Evolutionary conservation across 2,113 vertebrate species (phyloP).

Genomic region (Rhegmatorhina hoffmannsi): DNA sequence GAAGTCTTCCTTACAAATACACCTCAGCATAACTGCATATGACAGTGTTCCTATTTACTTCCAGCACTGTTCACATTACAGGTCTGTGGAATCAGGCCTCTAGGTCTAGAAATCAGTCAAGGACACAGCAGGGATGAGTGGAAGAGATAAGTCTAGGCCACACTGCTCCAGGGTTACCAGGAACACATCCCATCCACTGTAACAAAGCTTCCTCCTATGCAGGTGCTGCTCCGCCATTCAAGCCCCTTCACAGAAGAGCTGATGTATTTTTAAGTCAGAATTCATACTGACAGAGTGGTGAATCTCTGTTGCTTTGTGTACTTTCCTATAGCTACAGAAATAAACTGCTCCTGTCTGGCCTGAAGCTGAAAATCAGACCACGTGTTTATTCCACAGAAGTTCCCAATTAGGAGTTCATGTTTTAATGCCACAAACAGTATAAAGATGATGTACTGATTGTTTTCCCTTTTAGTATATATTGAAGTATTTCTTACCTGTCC

Average conservation of each 20-base stretch:
- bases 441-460: fast-evolving
- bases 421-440: not conserved
- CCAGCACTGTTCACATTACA: not conserved
- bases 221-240: not conserved
- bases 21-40: not conserved
- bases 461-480: not conserved
- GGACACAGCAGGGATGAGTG: not conserved
- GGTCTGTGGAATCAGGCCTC: not conserved
- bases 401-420: not conserved
- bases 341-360: not conserved
- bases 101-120: not conserved
- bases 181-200: fast-evolving
- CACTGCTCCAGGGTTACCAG: not conserved
- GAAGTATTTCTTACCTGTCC: slow-evolving; percentile 84
- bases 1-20: not conserved
- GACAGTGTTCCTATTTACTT: not conserved
- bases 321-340: not conserved
- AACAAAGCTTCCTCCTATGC: not conserved
- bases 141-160: not conserved
- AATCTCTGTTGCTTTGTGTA: not conserved
- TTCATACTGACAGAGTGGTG: fast-evolving
- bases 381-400: not conserved
- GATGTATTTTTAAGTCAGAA: not conserved
- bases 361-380: not conserved
- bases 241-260: not conserved